Evolutionary conservation across 2,888 invertebrate species (phyloP), one percentile per base, ranked within the genome.

Genomic region (Drosophila longiperda): DNA sequence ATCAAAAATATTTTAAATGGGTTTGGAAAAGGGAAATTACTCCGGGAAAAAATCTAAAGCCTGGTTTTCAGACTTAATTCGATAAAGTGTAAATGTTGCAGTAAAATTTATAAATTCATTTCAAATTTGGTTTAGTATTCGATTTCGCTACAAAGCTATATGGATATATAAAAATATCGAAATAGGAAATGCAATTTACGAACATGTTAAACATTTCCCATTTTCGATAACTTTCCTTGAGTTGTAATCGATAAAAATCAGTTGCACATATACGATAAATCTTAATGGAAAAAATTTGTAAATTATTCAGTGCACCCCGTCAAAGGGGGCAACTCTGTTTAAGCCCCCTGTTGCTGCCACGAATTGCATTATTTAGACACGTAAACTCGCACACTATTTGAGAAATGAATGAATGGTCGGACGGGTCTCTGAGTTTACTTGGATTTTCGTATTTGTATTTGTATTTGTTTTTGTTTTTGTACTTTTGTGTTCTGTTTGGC

Each of bases 301-400:
- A 2, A 23, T 45, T 8, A 20, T 2, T 8, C 0, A 0, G 8
- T 23, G 23, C 8, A 11, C 12, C 4, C 11, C 15, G 4, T 11
- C 26, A 23, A 12, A 20, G 23, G 2, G 23, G 7, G 12, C 62
- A 11, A n/a, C 71, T 0, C 49, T 62, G 75, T 11, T 54, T 36
- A 20, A 63, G 40, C 57, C 57, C 64, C 57, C 57, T 55, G 36
- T 55, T 49, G 55, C 67, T 26, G 34, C 40, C 65, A 70, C 29
- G 26, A 62, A 57, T 61, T 66, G 63, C 57, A 61, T 52, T 55
- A 59, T 52, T 75, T 57, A 54, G 42, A 60, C 29, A 36, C 48
- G 33, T 17, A 32, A 9, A 48, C 2, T 15, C 23, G 23, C 9
- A 26, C 26, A 49, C 45, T 45, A 45, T 45, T 45, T 49, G 26